Evolutionary conservation across 2,797 vertebrate genomes (phyloP).

Genomic region (Cephalopachus bancanus): DNA sequence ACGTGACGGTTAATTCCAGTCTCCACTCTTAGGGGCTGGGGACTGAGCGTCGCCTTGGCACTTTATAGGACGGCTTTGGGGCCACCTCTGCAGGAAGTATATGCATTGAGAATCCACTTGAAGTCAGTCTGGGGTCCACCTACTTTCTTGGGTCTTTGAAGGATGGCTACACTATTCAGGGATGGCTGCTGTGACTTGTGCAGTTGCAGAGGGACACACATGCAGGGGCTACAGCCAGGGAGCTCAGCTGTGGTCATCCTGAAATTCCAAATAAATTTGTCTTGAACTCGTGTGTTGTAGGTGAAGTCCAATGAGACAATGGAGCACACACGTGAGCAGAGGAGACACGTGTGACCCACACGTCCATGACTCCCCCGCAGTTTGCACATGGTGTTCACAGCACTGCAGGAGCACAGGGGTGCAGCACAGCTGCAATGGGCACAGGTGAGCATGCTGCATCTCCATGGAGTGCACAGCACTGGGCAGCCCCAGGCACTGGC

Average conservation of each 20-base stretch:
- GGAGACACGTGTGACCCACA: accelerated
- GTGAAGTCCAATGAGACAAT: neutral
- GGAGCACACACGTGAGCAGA: neutral
- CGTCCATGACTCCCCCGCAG: neutral
- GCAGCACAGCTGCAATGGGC: neutral
- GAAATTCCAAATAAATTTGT: neutral
- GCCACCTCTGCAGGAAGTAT: neutral
- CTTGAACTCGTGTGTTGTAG: neutral
- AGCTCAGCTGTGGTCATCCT: neutral
- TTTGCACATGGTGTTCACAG: neutral
- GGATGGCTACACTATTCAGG: neutral
- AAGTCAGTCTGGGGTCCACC: neutral
- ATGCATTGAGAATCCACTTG: neutral
- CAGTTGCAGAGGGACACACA: neutral
- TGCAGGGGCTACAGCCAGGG: neutral
- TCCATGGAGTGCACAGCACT: too few relatives aligned
- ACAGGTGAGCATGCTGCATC: too few relatives aligned
- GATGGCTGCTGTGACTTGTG: neutral
- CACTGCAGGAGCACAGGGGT: neutral
- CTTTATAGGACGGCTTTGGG: neutral
- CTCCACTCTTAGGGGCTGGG: neutral
- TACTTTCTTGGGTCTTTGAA: neutral
- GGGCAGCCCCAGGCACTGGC: too few relatives aligned
- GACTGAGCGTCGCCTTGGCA: neutral
- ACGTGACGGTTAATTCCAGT: neutral